Percentiles rank a stretch among this genome's conserved stretches.
Conservation (phyloP, 1,140 invertebrate species). For the Brachionus manjavacas region DNA sequence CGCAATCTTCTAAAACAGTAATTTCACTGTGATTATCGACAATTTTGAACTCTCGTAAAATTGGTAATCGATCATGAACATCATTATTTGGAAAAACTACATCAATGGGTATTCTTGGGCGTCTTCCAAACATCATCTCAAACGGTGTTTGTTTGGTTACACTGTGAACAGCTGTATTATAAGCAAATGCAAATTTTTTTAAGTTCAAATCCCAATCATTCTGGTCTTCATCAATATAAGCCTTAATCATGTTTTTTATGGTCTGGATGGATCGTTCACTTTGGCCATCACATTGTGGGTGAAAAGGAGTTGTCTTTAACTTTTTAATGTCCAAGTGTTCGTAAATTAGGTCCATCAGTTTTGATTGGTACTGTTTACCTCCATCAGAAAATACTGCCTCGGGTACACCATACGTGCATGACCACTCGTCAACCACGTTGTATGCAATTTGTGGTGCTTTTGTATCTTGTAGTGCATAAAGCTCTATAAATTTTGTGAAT, state of each 20-base stretch:
- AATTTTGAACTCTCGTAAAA: no score
- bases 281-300: background rate
- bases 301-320: background rate
- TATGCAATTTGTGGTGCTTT: background rate
- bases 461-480: background rate
- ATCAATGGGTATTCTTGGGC: no score
- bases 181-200: background rate
- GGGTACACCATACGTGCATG: background rate
- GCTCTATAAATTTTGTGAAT: background rate
- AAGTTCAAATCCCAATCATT: background rate
- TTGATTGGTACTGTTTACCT: background rate
- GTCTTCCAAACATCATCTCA: no score
- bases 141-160: background rate
- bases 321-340: background rate
- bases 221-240: background rate
- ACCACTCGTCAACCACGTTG: background rate
- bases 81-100: no score
- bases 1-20: no score
- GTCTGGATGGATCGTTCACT: background rate
- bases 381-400: background rate
- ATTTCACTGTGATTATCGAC: no score
- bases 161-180: background rate
- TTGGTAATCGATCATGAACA: no score
- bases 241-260: background rate
- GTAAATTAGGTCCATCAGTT: background rate